Base-by-base conservation (phyloP, 2,113 vertebrate species). In the Cercocebus atys region DNA sequence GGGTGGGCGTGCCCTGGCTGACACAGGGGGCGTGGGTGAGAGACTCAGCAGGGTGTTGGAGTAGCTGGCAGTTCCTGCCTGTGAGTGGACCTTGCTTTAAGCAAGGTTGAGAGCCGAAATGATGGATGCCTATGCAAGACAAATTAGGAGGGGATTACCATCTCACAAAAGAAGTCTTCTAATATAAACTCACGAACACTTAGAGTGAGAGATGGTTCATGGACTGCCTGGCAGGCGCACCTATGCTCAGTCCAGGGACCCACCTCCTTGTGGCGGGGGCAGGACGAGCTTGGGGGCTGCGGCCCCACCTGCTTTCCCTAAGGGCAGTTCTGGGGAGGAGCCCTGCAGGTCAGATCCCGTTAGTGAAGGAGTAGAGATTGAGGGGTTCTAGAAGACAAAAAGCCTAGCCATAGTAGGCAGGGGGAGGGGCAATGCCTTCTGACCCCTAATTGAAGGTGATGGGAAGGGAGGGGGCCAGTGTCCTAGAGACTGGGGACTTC, bases 151-250 rank as follows among this genome's bases (percentile, higher is more conserved):
- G 70, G 75, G 52, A 80, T 86, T 88, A 55, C 11, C 8, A 18
- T 68, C 79, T 96, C 13, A 14, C 22, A 38, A n/a, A 55, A 61
- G 47, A 55, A 70, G 23, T 35, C 78, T 88, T 82, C 50, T 45
- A 72, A 64, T 75, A 55, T 5, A 4, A 2, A 22, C 43, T 35
- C 35, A 6, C 0, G 1, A 7, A 25, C 27, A 20, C 17, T 73
- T 73, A 20, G 6, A 27, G 47, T 8, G 10, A 82, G 22, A 2
- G 13, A 3, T 2, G 25, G 25, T 47, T 79, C 43, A 2, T 17
- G 1, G 0, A 1, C 9, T 43, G 59, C 27, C 23, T 32, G 27
- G 59, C 68, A 25, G 73, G 18, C 2, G 0, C 9, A 10, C 40
- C 84, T 17, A 5, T 2, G 1, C 38, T 20, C 8, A 6, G 30